Conservation (phyloP, 2,797 vertebrate genomes). For the Melanotaenia maccullochi region DNA sequence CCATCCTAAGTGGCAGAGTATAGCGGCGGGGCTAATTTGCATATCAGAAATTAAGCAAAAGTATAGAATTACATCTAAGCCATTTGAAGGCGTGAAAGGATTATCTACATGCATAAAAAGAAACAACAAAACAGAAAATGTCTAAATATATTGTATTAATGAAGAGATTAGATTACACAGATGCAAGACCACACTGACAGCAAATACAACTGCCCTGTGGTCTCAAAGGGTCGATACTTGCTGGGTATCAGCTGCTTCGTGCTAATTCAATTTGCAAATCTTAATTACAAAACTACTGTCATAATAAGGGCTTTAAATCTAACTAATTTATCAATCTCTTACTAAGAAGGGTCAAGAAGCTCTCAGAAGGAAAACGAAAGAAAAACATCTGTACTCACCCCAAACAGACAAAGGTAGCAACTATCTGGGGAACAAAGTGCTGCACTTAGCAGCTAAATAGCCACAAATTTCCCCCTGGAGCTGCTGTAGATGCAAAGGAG, state of each 20-base stretch:
- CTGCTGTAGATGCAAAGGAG: not conserved
- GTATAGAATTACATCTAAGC: constrained; percentile 1
- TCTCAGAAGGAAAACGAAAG: not conserved
- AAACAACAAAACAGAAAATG: not conserved
- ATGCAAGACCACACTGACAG: not conserved
- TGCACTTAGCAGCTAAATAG: constrained; percentile 11
- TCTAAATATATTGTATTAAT: constrained; percentile 2
- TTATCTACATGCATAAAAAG: not conserved
- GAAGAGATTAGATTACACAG: constrained; percentile 1
- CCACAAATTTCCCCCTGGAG: not conserved
- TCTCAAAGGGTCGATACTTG: not conserved
- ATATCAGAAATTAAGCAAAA: not conserved
- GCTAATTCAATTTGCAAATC: not conserved
- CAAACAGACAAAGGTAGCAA: not conserved
- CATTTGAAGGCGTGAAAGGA: not conserved
- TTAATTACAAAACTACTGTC: not conserved
- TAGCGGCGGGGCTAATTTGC: not conserved
- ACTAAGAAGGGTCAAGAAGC: not conserved
- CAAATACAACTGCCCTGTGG: not conserved
- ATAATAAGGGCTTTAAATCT: not conserved
- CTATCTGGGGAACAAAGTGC: constrained; percentile 20
- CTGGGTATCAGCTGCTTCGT: not conserved
- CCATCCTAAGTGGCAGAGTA: not conserved
- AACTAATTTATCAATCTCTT: too few species aligned
- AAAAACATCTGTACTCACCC: not conserved